Percentiles rank a stretch among this genome's conserved stretches.
phyloP scores from a whole-genome alignment of 2,888 invertebrate genomes.

The Leucoptera coffeella region DNA sequence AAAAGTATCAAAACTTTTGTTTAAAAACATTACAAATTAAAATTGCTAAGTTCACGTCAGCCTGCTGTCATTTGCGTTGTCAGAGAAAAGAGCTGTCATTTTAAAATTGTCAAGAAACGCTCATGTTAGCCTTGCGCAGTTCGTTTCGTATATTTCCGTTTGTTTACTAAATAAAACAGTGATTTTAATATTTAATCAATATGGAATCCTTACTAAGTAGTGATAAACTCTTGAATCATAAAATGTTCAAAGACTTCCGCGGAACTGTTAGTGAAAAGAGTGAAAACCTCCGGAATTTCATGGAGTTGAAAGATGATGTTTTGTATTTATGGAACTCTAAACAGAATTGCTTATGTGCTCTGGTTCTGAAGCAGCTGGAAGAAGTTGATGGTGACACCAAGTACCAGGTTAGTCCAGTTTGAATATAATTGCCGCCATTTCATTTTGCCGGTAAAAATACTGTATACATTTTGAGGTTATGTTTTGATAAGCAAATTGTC shows the following conservation, averaged over 20 bases:
- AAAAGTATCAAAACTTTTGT: no score
- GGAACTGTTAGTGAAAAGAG: slow-evolving; percentile 44
- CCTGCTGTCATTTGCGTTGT: no score
- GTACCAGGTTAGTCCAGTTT: slow-evolving; percentile 51
- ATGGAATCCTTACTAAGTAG: slow-evolving; percentile 58
- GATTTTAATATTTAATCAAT: slow-evolving; percentile 9
- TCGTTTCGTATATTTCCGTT: no score
- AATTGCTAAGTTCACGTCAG: no score
- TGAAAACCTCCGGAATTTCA: slow-evolving; percentile 56
- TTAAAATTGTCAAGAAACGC: no score
- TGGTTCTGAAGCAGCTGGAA: slow-evolving; percentile 51
- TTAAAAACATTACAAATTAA: no score
- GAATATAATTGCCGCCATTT: no score
- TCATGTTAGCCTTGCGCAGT: no score
- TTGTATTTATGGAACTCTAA: slow-evolving; percentile 62
- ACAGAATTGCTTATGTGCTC: slow-evolving; percentile 57
- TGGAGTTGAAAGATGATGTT: slow-evolving; percentile 60
- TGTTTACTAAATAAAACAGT: not conserved
- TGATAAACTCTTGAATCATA: slow-evolving; percentile 52
- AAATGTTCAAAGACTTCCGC: slow-evolving; percentile 55
- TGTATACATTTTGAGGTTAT: slow-evolving; percentile 16
- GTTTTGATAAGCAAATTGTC: slow-evolving; percentile 7
- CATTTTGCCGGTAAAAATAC: no score
- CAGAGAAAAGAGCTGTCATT: no score
- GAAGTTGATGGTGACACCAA: slow-evolving; percentile 40